These are phyloP conservation scores for Aurelia sp. DNA, from an alignment of 30 jellyfish, hydroid and myxozoan genomes.

Conservation along the genomic window DNA sequence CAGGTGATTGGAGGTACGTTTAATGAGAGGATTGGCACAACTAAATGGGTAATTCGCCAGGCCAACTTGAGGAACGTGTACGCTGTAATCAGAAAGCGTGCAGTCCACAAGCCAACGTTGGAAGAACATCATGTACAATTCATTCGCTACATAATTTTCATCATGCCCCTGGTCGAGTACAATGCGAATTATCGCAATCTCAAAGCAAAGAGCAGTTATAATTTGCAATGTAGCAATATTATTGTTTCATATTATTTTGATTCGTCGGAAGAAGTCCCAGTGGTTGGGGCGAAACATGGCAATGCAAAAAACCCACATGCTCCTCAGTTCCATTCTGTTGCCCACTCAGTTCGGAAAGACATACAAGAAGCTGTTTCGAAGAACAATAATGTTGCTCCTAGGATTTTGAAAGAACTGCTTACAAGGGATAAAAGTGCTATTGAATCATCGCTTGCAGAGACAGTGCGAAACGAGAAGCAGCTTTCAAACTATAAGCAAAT, in stretches of 20 bases:
- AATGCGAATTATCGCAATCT: neutral
- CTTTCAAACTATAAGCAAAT: neutral
- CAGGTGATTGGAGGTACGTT: conserved; percentile 11
- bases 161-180: neutral
- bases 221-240: neutral
- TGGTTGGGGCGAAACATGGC: neutral
- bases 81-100: conserved; percentile 36
- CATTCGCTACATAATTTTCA: too few species aligned
- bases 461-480: neutral
- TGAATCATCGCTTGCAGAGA: neutral
- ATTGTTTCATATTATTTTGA: too few species aligned
- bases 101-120: conserved; percentile 8
- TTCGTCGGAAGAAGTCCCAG: conserved; percentile 12
- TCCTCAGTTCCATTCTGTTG: neutral
- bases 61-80: neutral
- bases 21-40: conserved; percentile 19
- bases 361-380: neutral
- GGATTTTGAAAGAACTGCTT: neutral
- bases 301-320: neutral
- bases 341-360: neutral
- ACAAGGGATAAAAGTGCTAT: too few species aligned
- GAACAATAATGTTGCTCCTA: neutral
- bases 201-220: neutral
- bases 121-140: neutral
- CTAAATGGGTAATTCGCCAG: neutral